Percentiles rank a stretch among this genome's conserved stretches.
Conservation (phyloP, 1,140 invertebrate genomes). For the Xylocopa sonorina region DNA sequence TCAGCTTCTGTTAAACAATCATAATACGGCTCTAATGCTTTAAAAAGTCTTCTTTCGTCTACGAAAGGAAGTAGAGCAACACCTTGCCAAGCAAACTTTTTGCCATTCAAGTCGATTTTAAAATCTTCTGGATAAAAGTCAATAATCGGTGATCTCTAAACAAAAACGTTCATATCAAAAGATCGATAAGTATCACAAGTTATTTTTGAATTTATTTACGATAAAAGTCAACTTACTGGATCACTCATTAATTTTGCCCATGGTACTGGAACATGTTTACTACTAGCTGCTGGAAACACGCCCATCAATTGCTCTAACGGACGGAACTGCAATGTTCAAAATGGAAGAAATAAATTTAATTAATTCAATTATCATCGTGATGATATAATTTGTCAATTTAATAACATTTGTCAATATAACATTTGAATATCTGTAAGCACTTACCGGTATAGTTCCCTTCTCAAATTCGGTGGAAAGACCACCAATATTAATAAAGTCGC, state of each 20-base stretch:
- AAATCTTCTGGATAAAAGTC: constrained; percentile 99
- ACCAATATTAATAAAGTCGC: constrained; percentile 97
- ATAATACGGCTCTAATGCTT: constrained; percentile 92
- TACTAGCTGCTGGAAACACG: constrained; percentile 98
- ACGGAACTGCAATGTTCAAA: constrained; percentile 88
- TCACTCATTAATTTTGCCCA: constrained; percentile 98
- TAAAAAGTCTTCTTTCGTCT: constrained; percentile 95
- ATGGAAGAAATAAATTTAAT: neutral
- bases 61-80: constrained; percentile 99
- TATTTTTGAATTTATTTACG: neutral
- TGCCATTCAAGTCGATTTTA: constrained; percentile 99
- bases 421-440: constrained; percentile 61
- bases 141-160: constrained; percentile 95
- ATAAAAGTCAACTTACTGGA: constrained; percentile 85
- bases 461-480: constrained; percentile 94
- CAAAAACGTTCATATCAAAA: constrained; percentile 35
- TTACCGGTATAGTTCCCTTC: constrained; percentile 92
- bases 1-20: constrained; percentile 90
- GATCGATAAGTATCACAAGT: neutral
- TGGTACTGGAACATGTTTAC: constrained; percentile 94
- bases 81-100: constrained; percentile 99
- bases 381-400: too few species aligned
- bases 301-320: constrained; percentile 99
- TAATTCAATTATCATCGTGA: too few species aligned
- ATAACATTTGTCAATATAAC: too few species aligned